phyloP scores from a whole-genome alignment of 2,113 vertebrate genomes.

The Blennius ocellaris region DNA sequence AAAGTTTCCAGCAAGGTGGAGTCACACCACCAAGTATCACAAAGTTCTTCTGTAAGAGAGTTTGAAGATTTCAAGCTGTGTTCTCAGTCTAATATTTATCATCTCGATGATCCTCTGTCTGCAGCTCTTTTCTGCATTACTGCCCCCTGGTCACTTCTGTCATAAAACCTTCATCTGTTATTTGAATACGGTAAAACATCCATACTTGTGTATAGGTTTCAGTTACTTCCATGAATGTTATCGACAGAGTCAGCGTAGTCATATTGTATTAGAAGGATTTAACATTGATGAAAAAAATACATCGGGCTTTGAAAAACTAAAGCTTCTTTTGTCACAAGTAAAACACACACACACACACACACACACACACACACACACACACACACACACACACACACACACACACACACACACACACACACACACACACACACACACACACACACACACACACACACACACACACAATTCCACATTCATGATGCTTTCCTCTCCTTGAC shows the following conservation, averaged over 20 bases:
- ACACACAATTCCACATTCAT: slow-evolving; percentile 23
- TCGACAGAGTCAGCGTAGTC: neutral
- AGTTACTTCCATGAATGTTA: neutral
- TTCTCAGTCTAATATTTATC: slow-evolving; percentile 5
- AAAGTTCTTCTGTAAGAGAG: too few relatives aligned
- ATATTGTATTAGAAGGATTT: neutral
- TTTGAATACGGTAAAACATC: neutral
- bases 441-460: slow-evolving; percentile 2
- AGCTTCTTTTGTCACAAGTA: neutral
- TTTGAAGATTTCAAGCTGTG: neutral
- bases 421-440: too few relatives aligned
- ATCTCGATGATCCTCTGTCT: neutral
- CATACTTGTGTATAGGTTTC: neutral
- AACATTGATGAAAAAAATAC: neutral
- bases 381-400: neutral
- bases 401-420: neutral
- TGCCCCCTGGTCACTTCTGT: slow-evolving; percentile 14
- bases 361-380: neutral
- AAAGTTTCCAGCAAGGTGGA: too few relatives aligned
- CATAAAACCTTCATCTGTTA: neutral
- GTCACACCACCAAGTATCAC: too few relatives aligned
- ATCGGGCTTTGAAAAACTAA: slow-evolving; percentile 12
- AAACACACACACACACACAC: neutral
- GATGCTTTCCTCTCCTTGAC: slow-evolving; percentile 6
- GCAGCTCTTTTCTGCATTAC: slow-evolving; percentile 19